Evolutionary conservation across 2,888 invertebrate genomes (phyloP).

Genomic region (Napeogenes sylphis): DNA sequence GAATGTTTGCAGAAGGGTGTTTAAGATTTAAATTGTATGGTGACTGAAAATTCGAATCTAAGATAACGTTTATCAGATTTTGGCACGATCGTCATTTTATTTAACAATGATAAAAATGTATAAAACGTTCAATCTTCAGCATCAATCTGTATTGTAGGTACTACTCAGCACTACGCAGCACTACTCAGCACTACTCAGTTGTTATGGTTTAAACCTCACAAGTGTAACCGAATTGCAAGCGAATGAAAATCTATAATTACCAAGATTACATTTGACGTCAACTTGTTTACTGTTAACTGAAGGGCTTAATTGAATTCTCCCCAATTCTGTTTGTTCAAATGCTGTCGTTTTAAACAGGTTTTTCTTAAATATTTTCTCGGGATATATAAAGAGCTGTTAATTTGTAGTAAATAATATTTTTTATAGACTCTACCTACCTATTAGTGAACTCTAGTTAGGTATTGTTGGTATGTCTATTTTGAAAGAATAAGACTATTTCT

Average conservation of each 20-base stretch:
- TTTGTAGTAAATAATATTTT: background rate
- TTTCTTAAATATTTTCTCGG: slow-evolving; percentile 19
- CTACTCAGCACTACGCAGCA: too few relatives aligned
- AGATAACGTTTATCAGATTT: background rate
- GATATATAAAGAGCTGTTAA: slow-evolving; percentile 17
- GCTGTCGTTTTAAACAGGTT: slow-evolving; percentile 19
- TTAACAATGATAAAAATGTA: too few relatives aligned
- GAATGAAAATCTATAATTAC: slow-evolving; percentile 37
- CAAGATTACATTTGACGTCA: slow-evolving; percentile 39
- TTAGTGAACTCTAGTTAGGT: too few relatives aligned
- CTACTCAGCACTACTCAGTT: background rate
- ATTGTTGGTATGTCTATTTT: too few relatives aligned
- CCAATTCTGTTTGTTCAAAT: slow-evolving; percentile 14
- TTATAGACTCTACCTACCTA: too few relatives aligned
- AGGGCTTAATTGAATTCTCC: slow-evolving; percentile 25
- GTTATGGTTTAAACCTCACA: background rate
- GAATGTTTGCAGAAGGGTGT: slow-evolving; percentile 48
- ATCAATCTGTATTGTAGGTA: too few relatives aligned
- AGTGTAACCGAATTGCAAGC: slow-evolving; percentile 15
- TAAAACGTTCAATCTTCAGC: too few relatives aligned
- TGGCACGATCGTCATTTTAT: too few relatives aligned
- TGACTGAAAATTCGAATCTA: background rate
- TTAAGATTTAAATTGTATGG: slow-evolving; percentile 19
- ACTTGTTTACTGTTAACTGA: slow-evolving; percentile 32
- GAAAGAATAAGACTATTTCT: too few relatives aligned